Evolutionary conservation across 2,888 invertebrate species (phyloP), one percentile per base, ranked within the genome.

Genomic region (Dinocampus coccinellae): DNA sequence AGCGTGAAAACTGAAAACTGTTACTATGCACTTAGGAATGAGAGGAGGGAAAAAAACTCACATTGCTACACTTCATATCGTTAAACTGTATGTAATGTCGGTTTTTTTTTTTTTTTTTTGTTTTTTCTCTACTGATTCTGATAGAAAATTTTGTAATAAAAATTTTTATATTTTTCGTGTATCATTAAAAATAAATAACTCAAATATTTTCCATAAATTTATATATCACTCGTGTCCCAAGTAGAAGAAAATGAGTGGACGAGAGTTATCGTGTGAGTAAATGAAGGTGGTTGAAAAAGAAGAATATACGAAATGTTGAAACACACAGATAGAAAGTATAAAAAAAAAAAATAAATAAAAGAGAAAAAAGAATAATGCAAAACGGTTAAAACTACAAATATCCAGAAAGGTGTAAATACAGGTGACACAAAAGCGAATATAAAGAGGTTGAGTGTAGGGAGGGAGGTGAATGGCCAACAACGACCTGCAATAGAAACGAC

Each of bases 391-490:
- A 16, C 34, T 20, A 29, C 58, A 33, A 58, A 58, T 58, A 58
- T 34, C 10, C 13, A 61, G 52, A 52, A 61, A 33, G 57, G 33
- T 33, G 39, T 70, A 63, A 64, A 70, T 63, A 70, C 34, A 68
- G 52, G 68, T 68, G 68, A 68, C 42, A 67, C 52, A 13, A 22
- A 36, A 63, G 39, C 58, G 11, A 29, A 62, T 53, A 39, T 39
- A 53, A 52, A 69, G 63, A 64, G 29, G 29, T 29, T 29, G 3
- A 55, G 33, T 16, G 39, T 55, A 26, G 34, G 29, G 47, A 36
- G 26, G 34, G 33, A 42, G 69, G 63, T 64, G 69, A 70, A 70
- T 70, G 55, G 55, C 57, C 57, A 70, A 63, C 69, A 70, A 70
- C 62, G 63, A 57, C 69, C 62, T 42, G 63, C 57, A 63, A 57